Conservation (phyloP, 2,797 vertebrate genomes). For the Premnoplex brunnescens region DNA sequence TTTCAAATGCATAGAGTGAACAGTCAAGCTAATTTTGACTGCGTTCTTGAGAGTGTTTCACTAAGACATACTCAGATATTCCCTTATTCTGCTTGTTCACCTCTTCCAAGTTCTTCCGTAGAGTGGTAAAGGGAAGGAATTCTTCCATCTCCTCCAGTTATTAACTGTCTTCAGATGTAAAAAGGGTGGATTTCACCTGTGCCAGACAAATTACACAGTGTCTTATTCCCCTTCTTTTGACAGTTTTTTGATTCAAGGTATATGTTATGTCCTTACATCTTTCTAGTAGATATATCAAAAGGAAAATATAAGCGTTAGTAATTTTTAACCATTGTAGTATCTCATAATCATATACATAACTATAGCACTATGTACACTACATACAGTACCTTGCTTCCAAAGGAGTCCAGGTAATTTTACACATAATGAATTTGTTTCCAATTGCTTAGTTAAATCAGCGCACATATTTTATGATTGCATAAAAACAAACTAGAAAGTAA, state of each 20-base stretch:
- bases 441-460: neutral
- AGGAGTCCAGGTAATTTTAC: neutral
- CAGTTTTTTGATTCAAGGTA: neutral
- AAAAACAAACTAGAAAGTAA: neutral
- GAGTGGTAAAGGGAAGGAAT: neutral
- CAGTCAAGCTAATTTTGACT: neutral
- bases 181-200: neutral
- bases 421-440: neutral
- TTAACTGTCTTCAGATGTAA: neutral
- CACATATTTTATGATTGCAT: neutral
- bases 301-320: neutral
- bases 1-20: neutral
- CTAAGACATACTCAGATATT: neutral
- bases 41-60: neutral
- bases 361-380: neutral
- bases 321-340: neutral
- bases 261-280: neutral
- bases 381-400: neutral
- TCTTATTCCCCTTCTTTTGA: neutral
- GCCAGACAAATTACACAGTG: neutral
- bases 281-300: neutral
- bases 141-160: neutral
- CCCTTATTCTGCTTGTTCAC: neutral
- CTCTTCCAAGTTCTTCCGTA: neutral
- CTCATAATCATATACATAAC: neutral